phyloP scores from a whole-genome alignment of 2,888 invertebrate species.

The Chrysina gloriosa region DNA sequence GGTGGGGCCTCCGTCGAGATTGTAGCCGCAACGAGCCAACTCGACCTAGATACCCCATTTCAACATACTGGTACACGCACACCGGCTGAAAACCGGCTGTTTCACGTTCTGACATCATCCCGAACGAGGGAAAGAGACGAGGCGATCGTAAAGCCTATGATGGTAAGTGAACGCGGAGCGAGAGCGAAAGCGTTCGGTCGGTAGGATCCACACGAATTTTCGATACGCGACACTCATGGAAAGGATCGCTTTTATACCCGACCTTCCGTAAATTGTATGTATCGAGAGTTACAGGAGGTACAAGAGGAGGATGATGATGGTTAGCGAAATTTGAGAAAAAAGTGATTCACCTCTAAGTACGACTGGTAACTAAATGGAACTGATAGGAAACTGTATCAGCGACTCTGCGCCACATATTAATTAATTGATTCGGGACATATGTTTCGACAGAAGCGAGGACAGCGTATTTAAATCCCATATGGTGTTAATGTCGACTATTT shows the following conservation, averaged over 20 bases:
- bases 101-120: conserved; percentile 45
- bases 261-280: not conserved
- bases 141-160: not conserved
- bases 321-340: too few species aligned
- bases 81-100: conserved; percentile 49
- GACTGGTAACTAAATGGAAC: too few species aligned
- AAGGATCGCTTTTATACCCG: too few species aligned
- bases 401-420: too few species aligned
- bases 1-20: conserved; percentile 18
- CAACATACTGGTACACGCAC: conserved; percentile 41
- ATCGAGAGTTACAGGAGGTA: not conserved
- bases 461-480: too few species aligned
- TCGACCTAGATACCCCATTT: conserved; percentile 55
- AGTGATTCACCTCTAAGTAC: too few species aligned
- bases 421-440: too few species aligned
- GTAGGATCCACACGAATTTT: conserved; percentile 12
- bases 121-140: not conserved
- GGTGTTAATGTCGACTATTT: too few species aligned
- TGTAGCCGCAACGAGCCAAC: conserved; percentile 40
- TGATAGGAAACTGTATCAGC: too few species aligned
- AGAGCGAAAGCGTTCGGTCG: conserved; percentile 7
- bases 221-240: not conserved
- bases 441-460: too few species aligned
- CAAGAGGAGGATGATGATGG: too few species aligned
- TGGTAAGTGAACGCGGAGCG: conserved; percentile 1